Conservation (phyloP, 2,797 vertebrate species). For the Alauda arvensis region DNA sequence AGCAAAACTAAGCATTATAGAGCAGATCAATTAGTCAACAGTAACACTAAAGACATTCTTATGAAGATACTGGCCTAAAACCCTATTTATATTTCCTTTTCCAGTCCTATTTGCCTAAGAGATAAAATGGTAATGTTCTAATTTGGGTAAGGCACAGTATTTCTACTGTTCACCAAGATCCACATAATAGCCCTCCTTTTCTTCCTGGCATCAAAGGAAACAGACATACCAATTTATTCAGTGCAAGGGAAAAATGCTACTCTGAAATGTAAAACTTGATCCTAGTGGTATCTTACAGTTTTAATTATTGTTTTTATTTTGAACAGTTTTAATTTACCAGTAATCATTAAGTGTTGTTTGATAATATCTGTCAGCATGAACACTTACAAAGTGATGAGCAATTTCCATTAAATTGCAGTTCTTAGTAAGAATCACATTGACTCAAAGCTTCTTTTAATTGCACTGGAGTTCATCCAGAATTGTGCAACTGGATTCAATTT, state of each 20-base stretch:
- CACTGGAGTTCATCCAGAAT: background rate
- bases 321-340: background rate
- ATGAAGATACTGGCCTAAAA: background rate
- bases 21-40: background rate
- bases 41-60: background rate
- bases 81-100: background rate
- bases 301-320: background rate
- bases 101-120: background rate
- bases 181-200: background rate
- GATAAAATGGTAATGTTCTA: background rate
- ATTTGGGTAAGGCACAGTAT: background rate
- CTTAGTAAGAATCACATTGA: background rate
- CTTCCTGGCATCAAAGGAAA: background rate
- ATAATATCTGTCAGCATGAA: constrained; percentile 3
- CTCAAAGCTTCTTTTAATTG: background rate
- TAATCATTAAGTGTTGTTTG: background rate
- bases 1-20: background rate
- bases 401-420: constrained; percentile 3
- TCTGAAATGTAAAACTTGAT: background rate
- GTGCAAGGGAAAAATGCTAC: background rate
- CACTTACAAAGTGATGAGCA: background rate
- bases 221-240: background rate
- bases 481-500: background rate
- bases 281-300: background rate
- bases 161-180: background rate